Conservation (phyloP, 2,113 vertebrate species). For the Psittacara wagleri region DNA sequence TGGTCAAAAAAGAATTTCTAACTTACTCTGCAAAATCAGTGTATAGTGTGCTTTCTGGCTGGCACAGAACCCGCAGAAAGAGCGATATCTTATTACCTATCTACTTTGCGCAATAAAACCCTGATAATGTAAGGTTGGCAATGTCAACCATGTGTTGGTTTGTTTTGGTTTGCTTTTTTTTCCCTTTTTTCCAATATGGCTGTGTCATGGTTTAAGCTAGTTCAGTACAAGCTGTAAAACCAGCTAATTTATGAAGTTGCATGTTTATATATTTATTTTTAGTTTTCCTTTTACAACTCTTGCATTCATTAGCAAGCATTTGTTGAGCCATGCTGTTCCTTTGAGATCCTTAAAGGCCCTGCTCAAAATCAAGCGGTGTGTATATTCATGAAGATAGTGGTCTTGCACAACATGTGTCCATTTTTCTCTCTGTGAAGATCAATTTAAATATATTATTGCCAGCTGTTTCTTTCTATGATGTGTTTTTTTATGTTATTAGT, state of each 20-base stretch:
- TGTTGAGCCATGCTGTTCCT: not conserved
- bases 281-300: not conserved
- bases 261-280: not conserved
- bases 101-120: not conserved
- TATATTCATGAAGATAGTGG: conserved; percentile 21
- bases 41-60: not conserved
- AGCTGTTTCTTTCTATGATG: conserved; percentile 36
- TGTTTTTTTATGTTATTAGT: conserved; percentile 11
- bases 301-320: not conserved
- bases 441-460: conserved; percentile 41
- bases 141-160: not conserved
- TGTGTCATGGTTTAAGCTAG: not conserved
- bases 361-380: conserved; percentile 3
- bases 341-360: conserved; percentile 20
- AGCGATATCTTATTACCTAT: not conserved
- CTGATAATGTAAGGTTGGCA: not conserved
- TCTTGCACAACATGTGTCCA: conserved; percentile 14
- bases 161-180: not conserved
- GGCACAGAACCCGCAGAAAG: not conserved
- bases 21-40: not conserved
- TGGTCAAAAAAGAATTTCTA: not conserved
- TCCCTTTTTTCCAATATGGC: not conserved
- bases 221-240: conserved; percentile 14
- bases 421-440: conserved; percentile 18
- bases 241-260: not conserved